These are phyloP conservation scores for Riparia riparia DNA, from an alignment of 2,113 vertebrate genomes.

Conservation along the genomic window DNA sequence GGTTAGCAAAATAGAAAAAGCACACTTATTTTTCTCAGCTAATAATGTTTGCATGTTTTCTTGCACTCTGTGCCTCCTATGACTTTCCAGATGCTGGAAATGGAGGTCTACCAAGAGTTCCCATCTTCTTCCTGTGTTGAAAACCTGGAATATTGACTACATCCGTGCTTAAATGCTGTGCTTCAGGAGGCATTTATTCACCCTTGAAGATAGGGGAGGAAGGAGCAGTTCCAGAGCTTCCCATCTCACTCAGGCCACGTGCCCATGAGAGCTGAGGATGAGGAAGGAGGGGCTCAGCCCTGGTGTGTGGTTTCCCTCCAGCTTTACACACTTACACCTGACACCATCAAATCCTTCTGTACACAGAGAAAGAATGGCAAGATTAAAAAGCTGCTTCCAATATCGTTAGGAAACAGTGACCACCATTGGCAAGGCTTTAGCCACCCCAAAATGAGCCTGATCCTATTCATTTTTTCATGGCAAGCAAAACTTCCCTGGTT, in stretches of 20 bases:
- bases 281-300: neutral
- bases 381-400: neutral
- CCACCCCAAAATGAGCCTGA: too few species aligned
- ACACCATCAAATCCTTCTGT: too few species aligned
- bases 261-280: neutral
- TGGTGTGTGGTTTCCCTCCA: accelerated
- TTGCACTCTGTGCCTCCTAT: neutral
- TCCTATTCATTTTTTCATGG: neutral
- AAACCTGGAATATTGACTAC: neutral
- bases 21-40: neutral
- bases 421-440: neutral
- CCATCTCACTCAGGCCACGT: accelerated
- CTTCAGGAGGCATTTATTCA: neutral
- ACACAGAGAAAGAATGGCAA: neutral
- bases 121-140: neutral
- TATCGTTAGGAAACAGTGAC: neutral
- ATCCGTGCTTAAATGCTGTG: neutral
- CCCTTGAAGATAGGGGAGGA: neutral
- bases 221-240: neutral
- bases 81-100: neutral
- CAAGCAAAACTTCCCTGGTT: neutral
- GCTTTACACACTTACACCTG: neutral
- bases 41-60: neutral
- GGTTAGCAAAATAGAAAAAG: neutral
- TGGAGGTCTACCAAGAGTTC: neutral